These are phyloP conservation scores for Eulacestoma nigropectus DNA, from an alignment of 2,113 vertebrate species.

Conservation along the genomic window DNA sequence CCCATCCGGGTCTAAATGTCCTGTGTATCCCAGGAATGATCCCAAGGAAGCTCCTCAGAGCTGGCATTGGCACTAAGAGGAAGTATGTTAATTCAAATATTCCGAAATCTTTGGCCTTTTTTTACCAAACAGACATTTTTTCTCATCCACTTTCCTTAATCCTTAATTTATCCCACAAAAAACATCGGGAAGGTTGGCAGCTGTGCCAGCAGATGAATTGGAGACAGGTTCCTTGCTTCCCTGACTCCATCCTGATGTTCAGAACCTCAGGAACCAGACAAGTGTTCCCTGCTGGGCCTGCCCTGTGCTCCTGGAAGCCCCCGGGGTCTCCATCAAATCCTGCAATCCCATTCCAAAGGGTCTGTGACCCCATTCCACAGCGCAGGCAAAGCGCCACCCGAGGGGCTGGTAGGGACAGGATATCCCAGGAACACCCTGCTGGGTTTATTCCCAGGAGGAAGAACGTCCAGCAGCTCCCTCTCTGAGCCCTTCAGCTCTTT, in stretches of 20 bases:
- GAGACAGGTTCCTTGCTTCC: background rate
- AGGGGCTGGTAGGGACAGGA: background rate
- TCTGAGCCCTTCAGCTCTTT: background rate
- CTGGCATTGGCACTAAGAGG: too few species aligned
- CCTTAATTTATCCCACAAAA: background rate
- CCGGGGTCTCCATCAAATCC: fast-evolving
- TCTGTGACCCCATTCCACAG: background rate
- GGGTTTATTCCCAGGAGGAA: background rate
- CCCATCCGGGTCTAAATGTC: background rate
- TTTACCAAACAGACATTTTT: background rate
- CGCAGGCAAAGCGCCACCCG: background rate
- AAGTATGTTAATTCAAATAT: background rate
- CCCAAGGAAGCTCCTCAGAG: background rate
- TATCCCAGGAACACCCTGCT: too few species aligned
- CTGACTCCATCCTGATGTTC: background rate
- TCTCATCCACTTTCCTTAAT: background rate
- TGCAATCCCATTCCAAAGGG: background rate
- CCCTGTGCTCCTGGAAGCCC: background rate
- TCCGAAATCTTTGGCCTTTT: background rate
- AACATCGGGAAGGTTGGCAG: fast-evolving
- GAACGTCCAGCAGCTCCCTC: fast-evolving
- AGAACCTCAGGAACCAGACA: too few species aligned
- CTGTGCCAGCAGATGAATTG: background rate
- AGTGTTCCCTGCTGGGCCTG: too few species aligned
- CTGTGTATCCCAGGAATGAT: background rate